Conservation (phyloP, 1,140 invertebrate genomes). For the Formica selysi region DNA sequence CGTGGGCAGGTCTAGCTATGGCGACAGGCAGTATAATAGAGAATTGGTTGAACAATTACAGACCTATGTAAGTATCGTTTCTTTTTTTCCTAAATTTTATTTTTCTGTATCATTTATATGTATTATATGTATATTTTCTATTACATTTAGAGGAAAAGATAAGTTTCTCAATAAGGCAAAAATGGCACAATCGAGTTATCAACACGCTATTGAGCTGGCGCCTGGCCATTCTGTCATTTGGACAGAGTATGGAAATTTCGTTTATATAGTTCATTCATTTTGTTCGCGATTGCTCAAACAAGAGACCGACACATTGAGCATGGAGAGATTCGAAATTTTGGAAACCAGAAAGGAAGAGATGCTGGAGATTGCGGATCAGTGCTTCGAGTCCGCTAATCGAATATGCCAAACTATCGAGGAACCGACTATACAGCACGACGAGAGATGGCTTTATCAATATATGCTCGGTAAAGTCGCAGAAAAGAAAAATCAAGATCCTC, state of each 20-base stretch:
- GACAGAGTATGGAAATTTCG: conserved; percentile 96
- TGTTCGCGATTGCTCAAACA: conserved; percentile 94
- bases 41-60: conserved; percentile 92
- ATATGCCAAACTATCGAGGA: conserved; percentile 86
- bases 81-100: conserved; percentile 23
- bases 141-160: conserved; percentile 88
- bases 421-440: conserved; percentile 88
- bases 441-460: conserved; percentile 96
- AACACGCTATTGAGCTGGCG: conserved; percentile 91
- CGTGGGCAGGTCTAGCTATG: conserved; percentile 96
- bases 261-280: conserved; percentile 95
- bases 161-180: conserved; percentile 91
- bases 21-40: conserved; percentile 93
- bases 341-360: conserved; percentile 93
- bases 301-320: conserved; percentile 91
- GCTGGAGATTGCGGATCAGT: conserved; percentile 91
- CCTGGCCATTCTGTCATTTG: conserved; percentile 91
- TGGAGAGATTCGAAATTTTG: conserved; percentile 92
- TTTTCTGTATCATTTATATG: conserved; percentile 17
- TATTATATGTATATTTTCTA: conserved; percentile 32
- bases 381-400: conserved; percentile 91
- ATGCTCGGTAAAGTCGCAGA: conserved; percentile 97
- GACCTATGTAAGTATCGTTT: conserved; percentile 84
- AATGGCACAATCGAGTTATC: conserved; percentile 92
- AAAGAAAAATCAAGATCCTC: conserved; percentile 91